Conservation (phyloP, 2,797 vertebrate genomes). For the Lepilemur septentrionalis region DNA sequence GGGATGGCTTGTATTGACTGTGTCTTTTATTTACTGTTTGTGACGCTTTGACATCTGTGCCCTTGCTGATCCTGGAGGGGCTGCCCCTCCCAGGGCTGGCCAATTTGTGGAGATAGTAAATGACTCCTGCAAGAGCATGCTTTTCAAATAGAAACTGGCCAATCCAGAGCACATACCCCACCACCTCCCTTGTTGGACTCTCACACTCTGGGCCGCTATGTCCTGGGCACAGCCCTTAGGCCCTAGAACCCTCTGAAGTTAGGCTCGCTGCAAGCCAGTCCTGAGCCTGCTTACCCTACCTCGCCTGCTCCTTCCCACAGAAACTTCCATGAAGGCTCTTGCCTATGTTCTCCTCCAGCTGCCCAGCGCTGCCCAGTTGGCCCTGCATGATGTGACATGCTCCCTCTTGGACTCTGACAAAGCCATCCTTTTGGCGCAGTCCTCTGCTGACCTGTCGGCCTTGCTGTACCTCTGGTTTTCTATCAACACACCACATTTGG, state of each 20-base stretch:
- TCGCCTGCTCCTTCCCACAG: rapidly evolving
- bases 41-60: not conserved
- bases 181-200: not conserved
- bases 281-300: not conserved
- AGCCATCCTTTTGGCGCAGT: not conserved
- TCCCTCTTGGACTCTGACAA: not conserved
- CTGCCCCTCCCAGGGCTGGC: not conserved
- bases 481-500: not conserved
- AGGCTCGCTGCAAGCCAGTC: not conserved
- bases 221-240: no score
- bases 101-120: not conserved
- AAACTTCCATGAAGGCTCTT: not conserved
- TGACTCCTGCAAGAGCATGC: not conserved
- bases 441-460: not conserved
- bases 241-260: not conserved
- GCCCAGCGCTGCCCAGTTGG: no score
- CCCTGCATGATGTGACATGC: rapidly evolving
- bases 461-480: not conserved
- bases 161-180: no score
- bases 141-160: not conserved
- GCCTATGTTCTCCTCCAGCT: no score
- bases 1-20: not conserved
- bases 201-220: not conserved
- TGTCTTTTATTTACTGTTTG: not conserved
- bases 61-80: not conserved